Percentiles rank a stretch among this genome's conserved stretches.
phyloP scores from a whole-genome alignment of 2,888 invertebrate species.

The Hipparchia semele region DNA sequence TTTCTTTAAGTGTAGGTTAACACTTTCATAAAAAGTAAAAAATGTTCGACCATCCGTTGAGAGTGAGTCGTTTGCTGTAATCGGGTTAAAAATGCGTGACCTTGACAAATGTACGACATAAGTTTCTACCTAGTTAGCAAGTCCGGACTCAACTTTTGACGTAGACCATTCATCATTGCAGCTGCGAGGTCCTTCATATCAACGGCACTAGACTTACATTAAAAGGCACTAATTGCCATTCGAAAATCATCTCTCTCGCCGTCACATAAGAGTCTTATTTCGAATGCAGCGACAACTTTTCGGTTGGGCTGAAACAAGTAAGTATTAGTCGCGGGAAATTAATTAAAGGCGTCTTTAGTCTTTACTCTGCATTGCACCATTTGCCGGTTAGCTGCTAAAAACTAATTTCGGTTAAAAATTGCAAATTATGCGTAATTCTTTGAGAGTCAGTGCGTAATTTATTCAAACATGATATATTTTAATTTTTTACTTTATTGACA shows the following conservation, averaged over 20 bases:
- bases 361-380: constrained; percentile 28
- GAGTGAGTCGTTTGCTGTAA: not conserved
- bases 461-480: not conserved
- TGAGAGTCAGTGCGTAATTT: not conserved
- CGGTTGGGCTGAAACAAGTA: constrained; percentile 23
- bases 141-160: constrained; percentile 15
- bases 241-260: constrained; percentile 9
- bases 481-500: too few species aligned
- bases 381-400: constrained; percentile 18
- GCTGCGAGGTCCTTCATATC: constrained; percentile 24
- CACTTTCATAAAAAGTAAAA: too few species aligned
- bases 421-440: not conserved
- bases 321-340: constrained; percentile 26
- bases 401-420: constrained; percentile 6
- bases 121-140: constrained; percentile 12
- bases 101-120: constrained; percentile 20
- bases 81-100: not conserved
- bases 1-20: too few species aligned
- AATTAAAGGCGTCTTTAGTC: constrained; percentile 28
- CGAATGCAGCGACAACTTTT: not conserved
- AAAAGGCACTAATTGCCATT: constrained; percentile 5
- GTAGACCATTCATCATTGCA: constrained; percentile 18
- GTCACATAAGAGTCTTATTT: not conserved
- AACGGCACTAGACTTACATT: constrained; percentile 18
- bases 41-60: too few species aligned